These are phyloP conservation scores for Grammomys surdaster DNA, from an alignment of 2,113 vertebrate species.

Conservation along the genomic window DNA sequence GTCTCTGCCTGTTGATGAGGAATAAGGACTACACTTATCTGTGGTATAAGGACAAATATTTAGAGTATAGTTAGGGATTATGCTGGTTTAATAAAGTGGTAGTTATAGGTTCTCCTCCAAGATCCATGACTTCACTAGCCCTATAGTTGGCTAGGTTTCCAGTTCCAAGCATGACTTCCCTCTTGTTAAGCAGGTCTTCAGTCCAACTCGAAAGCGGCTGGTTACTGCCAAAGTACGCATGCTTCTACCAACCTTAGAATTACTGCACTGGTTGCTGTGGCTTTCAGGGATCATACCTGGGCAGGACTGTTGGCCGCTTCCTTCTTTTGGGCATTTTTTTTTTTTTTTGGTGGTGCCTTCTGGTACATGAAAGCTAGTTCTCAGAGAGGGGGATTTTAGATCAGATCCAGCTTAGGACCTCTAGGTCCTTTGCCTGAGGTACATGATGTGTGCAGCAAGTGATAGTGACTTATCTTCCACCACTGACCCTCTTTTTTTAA, in stretches of 20 bases:
- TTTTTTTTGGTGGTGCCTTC: not conserved
- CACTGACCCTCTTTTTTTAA: not conserved
- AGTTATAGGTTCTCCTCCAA: not conserved
- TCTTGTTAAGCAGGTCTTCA: not conserved
- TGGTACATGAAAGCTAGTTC: not conserved
- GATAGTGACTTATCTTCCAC: not conserved
- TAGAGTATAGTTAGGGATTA: not conserved
- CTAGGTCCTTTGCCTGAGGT: not conserved
- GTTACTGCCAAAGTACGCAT: not conserved
- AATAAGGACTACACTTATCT: not conserved
- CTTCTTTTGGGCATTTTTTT: not conserved
- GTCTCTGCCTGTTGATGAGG: not conserved
- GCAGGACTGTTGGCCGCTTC: not conserved
- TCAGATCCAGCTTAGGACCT: not conserved
- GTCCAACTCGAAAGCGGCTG: not conserved
- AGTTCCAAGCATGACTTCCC: not conserved
- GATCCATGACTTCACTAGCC: not conserved
- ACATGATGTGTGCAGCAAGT: not conserved
- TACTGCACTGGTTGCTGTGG: not conserved
- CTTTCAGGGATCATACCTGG: not conserved
- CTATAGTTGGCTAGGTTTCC: not conserved
- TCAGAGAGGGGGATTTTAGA: not conserved
- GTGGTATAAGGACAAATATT: not conserved
- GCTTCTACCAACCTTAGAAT: not conserved
- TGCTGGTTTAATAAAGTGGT: not conserved